Conservation (phyloP, 2,113 vertebrate genomes). For the Acinonyx jubatus region DNA sequence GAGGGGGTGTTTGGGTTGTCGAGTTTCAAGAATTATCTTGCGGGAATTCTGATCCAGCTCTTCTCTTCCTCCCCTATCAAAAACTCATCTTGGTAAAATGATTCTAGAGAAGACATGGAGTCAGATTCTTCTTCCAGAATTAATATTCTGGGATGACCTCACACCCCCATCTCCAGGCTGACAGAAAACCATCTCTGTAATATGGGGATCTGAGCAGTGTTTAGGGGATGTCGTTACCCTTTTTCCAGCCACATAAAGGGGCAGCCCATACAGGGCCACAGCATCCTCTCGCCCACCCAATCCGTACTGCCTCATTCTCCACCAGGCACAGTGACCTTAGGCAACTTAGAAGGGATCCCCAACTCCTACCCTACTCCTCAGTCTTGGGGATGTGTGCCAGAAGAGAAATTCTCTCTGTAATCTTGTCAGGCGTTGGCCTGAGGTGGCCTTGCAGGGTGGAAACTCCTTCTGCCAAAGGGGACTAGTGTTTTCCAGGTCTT, state of each 20-base stretch:
- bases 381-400: too few species aligned
- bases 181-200: neutral
- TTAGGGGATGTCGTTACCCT: neutral
- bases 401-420: neutral
- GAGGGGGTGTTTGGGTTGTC: too few species aligned
- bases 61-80: neutral
- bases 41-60: neutral
- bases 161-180: too few species aligned
- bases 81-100: neutral
- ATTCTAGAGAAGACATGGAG: neutral
- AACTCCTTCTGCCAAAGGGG: neutral
- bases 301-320: neutral
- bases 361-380: accelerated
- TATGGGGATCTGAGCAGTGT: neutral
- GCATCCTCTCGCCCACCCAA: neutral
- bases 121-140: neutral
- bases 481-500: neutral
- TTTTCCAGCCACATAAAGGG: neutral
- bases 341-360: neutral
- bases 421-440: neutral
- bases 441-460: neutral
- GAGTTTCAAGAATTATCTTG: neutral
- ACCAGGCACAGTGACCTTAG: neutral
- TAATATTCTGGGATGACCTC: neutral
- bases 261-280: too few species aligned